phyloP scores from a whole-genome alignment of 2,888 invertebrate species.

The Trissolcus brochymenae region DNA sequence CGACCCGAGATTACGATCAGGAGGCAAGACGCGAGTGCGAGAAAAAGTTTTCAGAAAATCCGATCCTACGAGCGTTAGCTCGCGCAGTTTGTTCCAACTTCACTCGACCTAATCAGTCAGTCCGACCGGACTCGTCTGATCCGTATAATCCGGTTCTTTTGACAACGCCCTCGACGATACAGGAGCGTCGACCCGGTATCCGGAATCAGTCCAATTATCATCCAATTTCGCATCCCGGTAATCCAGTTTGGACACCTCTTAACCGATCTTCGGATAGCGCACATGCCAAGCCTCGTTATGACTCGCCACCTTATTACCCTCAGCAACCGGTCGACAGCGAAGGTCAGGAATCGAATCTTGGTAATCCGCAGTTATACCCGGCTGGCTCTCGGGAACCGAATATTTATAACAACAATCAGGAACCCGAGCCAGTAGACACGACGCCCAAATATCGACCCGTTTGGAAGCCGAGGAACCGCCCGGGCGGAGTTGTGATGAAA shows the following conservation, averaged over 20 bases:
- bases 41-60: conserved; percentile 22
- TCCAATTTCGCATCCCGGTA: conserved; percentile 6
- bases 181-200: conserved; percentile 6
- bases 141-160: neutral
- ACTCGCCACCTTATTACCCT: conserved; percentile 20
- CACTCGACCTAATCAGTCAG: neutral
- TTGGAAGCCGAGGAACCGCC: conserved; percentile 4
- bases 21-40: conserved; percentile 13
- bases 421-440: conserved; percentile 8
- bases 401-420: conserved; percentile 24
- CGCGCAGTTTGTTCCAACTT: conserved; percentile 15
- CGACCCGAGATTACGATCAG: neutral
- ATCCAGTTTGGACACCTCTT: conserved; percentile 6
- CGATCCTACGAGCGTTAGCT: conserved; percentile 26
- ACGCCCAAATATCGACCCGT: conserved; percentile 9
- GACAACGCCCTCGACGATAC: conserved; percentile 8
- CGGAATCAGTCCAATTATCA: conserved; percentile 5
- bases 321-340: conserved; percentile 27
- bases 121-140: neutral
- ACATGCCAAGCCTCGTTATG: conserved; percentile 10
- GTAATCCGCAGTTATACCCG: conserved; percentile 10
- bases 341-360: conserved; percentile 29
- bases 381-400: conserved; percentile 27
- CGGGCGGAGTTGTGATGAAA: neutral
- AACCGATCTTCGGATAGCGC: neutral